Conservation (phyloP, 2,113 vertebrate genomes). For the Scatophagus argus region DNA sequence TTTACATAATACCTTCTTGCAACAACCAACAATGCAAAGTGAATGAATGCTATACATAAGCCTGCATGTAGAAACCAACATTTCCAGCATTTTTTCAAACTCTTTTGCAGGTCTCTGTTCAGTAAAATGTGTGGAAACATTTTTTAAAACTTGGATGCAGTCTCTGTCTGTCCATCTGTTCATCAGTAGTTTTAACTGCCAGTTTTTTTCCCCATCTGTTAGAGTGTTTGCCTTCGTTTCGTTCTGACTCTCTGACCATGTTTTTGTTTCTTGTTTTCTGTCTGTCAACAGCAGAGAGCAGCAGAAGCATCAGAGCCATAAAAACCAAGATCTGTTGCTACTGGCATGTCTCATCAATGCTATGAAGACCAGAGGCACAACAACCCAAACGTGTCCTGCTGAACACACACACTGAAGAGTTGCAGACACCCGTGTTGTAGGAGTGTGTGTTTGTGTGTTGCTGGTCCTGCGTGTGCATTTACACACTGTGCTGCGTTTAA, state of each 20-base stretch:
- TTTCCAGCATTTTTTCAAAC: not conserved
- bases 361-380: slow-evolving; percentile 44
- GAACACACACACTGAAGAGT: slow-evolving; percentile 36
- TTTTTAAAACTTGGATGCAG: not conserved
- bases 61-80: too few species aligned
- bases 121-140: not conserved
- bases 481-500: slow-evolving; percentile 38
- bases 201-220: not conserved
- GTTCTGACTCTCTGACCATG: not conserved
- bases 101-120: not conserved
- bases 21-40: too few species aligned
- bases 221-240: not conserved
- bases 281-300: not conserved
- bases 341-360: slow-evolving; percentile 1
- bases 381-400: slow-evolving; percentile 11
- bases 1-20: too few species aligned
- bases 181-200: not conserved
- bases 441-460: slow-evolving; percentile 1
- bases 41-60: too few species aligned
- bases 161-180: not conserved
- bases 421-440: slow-evolving; percentile 25
- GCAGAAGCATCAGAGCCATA: not conserved
- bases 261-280: slow-evolving; percentile 50
- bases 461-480: slow-evolving; percentile 6
- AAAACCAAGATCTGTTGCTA: not conserved